A percentile compares a stretch with the other conserved stretches of the same genome.
Conservation (phyloP, 2,113 vertebrate genomes). For the Prietella phreatophila region DNA sequence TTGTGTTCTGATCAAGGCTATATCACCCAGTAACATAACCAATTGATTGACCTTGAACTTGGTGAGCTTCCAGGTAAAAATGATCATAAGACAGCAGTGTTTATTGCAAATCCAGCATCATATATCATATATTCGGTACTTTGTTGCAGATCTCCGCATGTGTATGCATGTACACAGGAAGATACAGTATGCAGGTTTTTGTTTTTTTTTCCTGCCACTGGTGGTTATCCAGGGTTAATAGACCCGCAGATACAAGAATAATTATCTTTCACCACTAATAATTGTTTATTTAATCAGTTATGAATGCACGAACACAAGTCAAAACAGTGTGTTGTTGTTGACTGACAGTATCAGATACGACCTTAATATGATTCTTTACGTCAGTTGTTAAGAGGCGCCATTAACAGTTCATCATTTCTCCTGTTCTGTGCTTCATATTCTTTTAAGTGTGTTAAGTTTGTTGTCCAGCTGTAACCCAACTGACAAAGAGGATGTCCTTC, state of each 20-base stretch:
- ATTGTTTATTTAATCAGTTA: too few relatives aligned
- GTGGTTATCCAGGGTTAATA: background rate
- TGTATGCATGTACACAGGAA: background rate
- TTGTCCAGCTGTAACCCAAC: background rate
- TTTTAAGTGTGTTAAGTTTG: background rate
- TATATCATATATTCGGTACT: background rate
- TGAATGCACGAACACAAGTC: too few relatives aligned
- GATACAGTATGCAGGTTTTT: background rate
- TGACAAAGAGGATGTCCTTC: background rate
- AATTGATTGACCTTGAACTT: fast-evolving
- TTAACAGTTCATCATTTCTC: too few relatives aligned
- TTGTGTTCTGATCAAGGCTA: background rate
- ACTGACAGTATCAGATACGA: too few relatives aligned
- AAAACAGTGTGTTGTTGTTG: too few relatives aligned
- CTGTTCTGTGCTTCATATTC: background rate
- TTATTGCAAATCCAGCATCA: background rate
- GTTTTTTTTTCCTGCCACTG: background rate
- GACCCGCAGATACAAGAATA: too few relatives aligned
- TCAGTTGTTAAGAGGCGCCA: too few relatives aligned
- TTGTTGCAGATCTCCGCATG: background rate
- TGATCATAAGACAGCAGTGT: background rate
- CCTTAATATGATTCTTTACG: too few relatives aligned
- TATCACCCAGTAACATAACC: background rate
- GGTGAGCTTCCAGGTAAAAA: background rate
- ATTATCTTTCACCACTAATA: too few relatives aligned